A percentile compares a stretch with the other conserved stretches of the same genome.
Conservation (phyloP, 2,888 invertebrate genomes). For the Andrena camellia region DNA sequence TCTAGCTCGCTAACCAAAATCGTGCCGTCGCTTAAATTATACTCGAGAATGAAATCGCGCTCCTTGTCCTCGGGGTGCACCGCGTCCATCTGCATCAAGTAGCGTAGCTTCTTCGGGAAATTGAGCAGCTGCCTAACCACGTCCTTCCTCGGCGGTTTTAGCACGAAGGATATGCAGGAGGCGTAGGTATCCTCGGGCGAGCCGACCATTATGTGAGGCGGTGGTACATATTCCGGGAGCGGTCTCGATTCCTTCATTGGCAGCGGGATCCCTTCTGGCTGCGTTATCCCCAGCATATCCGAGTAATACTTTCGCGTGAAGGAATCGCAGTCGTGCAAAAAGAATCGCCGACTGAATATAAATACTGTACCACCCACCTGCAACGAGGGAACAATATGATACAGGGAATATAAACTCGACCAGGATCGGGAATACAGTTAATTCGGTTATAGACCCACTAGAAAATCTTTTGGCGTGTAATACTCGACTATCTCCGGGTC, state of each 20-base stretch:
- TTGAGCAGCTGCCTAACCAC: slow-evolving; percentile 91
- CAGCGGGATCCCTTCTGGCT: slow-evolving; percentile 82
- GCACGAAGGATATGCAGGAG: slow-evolving; percentile 90
- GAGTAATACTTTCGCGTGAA: slow-evolving; percentile 93
- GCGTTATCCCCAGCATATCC: slow-evolving; percentile 86
- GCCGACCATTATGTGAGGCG: slow-evolving; percentile 92
- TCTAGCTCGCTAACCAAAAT: slow-evolving; percentile 91
- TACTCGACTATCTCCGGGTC: slow-evolving; percentile 91
- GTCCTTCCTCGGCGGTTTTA: slow-evolving; percentile 90
- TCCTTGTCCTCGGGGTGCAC: slow-evolving; percentile 92
- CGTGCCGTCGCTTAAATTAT: slow-evolving; percentile 91
- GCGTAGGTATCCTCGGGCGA: slow-evolving; percentile 92
- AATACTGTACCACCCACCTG: slow-evolving; percentile 90
- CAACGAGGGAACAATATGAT: slow-evolving; percentile 6
- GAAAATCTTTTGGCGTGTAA: slow-evolving; percentile 92
- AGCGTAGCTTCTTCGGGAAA: slow-evolving; percentile 88
- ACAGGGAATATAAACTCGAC: not conserved
- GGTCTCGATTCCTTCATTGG: slow-evolving; percentile 18
- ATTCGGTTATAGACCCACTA: slow-evolving; percentile 62
- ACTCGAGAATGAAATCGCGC: slow-evolving; percentile 91
- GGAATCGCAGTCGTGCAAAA: slow-evolving; percentile 92
- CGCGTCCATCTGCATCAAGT: slow-evolving; percentile 91
- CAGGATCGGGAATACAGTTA: not conserved
- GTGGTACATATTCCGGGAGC: slow-evolving; percentile 69
- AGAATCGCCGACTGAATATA: slow-evolving; percentile 90